Base-by-base conservation (phyloP, 2,113 vertebrate species). In the Amia ocellicauda region DNA sequence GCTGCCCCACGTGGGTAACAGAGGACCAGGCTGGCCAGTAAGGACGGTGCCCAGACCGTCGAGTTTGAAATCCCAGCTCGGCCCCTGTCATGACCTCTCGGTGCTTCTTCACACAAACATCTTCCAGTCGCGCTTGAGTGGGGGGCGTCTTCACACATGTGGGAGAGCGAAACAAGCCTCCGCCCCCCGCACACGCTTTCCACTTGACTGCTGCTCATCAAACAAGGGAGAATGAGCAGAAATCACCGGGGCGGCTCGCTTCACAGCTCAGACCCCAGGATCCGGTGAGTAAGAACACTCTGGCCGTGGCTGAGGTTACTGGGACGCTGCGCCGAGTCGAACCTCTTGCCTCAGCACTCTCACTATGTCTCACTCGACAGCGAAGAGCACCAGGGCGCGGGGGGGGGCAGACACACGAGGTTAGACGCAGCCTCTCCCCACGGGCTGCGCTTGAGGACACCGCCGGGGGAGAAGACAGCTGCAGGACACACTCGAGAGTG, bases 281-380 rank as follows among this genome's bases (percentile, higher is more conserved):
- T n/a, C 20, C 51, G 4, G n/a, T 53, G 51, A 53, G 51, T 53
- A 53, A 53, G 51, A 53, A 53, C 20, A 22, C 5, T 23, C 7
- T 14, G 43, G 43, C 24, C 51, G 23, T 3, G 23, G 20, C 9
- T 7, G 16, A 23, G 16, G 5, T 13, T 11, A 53, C 20, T 53
- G 20, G 51, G 20, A 53, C 16, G 23, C 20, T 16, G 3, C 8
- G 8, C 3, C 20, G 24, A 53, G 23, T 13, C 20, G 51, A 9
- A 23, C n/a, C 20, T 24, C 23, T 20, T 22, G 17, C 51, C 13
- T 47, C 43, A 47, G 43, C 43, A 63, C 41, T 53, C 61, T 52
- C 36, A 63, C 50, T 54, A 60, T 79, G 53, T 63, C 67, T 71
- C 80, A 77, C 63, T 76, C 69, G 73, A 76, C 84, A 79, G 70